Evolutionary conservation across 2,888 invertebrate genomes (phyloP).

Genomic region (Trisateles emortualis): DNA sequence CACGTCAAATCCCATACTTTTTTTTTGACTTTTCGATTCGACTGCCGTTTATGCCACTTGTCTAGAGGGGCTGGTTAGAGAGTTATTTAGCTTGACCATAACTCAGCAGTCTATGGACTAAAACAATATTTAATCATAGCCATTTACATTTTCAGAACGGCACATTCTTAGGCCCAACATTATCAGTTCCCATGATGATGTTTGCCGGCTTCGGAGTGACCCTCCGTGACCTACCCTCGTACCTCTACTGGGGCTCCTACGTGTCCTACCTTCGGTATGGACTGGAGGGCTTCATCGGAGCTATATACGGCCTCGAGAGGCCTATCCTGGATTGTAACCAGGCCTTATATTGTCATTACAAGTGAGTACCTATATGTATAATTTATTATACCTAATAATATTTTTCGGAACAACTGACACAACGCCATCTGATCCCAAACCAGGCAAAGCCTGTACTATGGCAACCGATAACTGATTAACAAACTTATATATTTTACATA

Average conservation of each 20-base stretch:
- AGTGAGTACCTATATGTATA: slow-evolving; percentile 63
- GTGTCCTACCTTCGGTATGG: slow-evolving; percentile 96
- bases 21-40: too few relatives aligned
- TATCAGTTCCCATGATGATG: slow-evolving; percentile 98
- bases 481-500: too few relatives aligned
- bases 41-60: too few relatives aligned
- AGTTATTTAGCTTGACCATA: too few relatives aligned
- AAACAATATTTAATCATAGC: background rate
- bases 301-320: slow-evolving; percentile 94
- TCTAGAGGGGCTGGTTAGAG: too few relatives aligned
- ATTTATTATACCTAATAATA: background rate
- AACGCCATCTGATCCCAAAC: too few relatives aligned
- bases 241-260: slow-evolving; percentile 96
- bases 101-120: too few relatives aligned
- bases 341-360: slow-evolving; percentile 93
- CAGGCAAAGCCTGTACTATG: too few relatives aligned
- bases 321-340: slow-evolving; percentile 92
- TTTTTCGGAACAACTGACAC: background rate
- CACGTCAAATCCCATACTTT: too few relatives aligned
- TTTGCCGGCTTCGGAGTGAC: slow-evolving; percentile 98
- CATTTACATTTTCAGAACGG: slow-evolving; percentile 90
- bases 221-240: slow-evolving; percentile 93
- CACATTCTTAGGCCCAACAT: slow-evolving; percentile 96
- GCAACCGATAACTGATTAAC: too few relatives aligned
- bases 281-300: slow-evolving; percentile 94